Evolutionary conservation across 53 echinoderm and acorn worm species (phyloP).

Genomic region (Henricia sp.): DNA sequence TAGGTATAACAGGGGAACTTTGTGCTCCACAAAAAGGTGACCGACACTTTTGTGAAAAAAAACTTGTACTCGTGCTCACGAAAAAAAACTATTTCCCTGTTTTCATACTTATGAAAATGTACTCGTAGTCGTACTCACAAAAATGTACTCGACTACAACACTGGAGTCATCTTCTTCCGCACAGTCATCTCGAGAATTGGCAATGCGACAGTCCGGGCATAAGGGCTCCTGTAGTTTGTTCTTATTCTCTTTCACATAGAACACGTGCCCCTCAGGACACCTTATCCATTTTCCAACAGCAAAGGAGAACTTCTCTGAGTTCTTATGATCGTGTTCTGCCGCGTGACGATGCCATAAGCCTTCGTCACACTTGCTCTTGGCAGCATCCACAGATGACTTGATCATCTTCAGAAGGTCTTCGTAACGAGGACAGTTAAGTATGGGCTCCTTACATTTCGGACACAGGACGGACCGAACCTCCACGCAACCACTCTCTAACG

Average conservation of each 20-base stretch:
- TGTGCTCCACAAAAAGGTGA: too few relatives aligned
- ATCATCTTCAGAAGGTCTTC: conserved; percentile 64
- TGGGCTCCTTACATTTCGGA: conserved; percentile 78
- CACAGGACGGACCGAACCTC: conserved; percentile 34
- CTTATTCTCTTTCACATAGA: neutral
- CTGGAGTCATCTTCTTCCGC: too few relatives aligned
- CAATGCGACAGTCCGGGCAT: conserved; percentile 24
- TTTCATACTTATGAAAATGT: too few relatives aligned
- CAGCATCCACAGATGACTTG: neutral
- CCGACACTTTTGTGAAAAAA: too few relatives aligned
- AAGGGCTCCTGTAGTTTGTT: neutral
- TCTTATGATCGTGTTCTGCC: neutral
- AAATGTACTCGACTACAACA: too few relatives aligned
- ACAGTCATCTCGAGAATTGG: too few relatives aligned
- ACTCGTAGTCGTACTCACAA: too few relatives aligned
- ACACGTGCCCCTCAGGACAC: conserved; percentile 28
- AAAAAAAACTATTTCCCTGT: too few relatives aligned
- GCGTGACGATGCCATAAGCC: neutral
- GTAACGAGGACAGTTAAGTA: conserved; percentile 75
- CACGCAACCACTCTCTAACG: neutral
- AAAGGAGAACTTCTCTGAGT: neutral
- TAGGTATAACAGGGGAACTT: too few relatives aligned
- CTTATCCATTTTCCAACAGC: conserved; percentile 22
- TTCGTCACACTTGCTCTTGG: neutral
- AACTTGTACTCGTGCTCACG: too few relatives aligned